These are phyloP conservation scores for Centruroides vittatus DNA, from an alignment of 1,140 invertebrate species.

Conservation along the genomic window DNA sequence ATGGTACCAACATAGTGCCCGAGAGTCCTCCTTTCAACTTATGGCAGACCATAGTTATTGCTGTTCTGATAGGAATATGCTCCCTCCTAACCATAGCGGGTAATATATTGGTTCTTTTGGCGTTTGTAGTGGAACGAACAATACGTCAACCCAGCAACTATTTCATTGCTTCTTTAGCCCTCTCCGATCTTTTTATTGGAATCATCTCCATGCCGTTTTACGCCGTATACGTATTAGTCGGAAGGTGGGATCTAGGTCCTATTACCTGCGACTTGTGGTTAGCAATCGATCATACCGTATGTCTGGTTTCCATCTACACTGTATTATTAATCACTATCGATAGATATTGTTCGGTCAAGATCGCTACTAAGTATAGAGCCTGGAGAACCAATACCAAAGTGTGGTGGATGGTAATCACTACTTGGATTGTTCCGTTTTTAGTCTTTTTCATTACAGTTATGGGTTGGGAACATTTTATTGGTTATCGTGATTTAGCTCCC, in stretches of 20 bases:
- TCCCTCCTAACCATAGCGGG: conserved; percentile 85
- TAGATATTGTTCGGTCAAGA: conserved; percentile 96
- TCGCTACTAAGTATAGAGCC: conserved; percentile 88
- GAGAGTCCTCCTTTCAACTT: conserved; percentile 50
- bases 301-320: conserved; percentile 96
- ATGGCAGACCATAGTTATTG: conserved; percentile 84
- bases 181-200: conserved; percentile 96
- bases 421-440: conserved; percentile 91
- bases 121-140: conserved; percentile 89
- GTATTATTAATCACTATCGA: conserved; percentile 97
- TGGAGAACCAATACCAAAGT: conserved; percentile 90
- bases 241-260: conserved; percentile 91
- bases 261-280: conserved; percentile 96
- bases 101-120: conserved; percentile 87
- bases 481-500: conserved; percentile 67
- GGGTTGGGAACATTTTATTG: conserved; percentile 96
- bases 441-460: conserved; percentile 97
- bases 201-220: conserved; percentile 46
- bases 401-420: conserved; percentile 62
- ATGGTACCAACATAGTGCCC: too few species aligned
- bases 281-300: conserved; percentile 97
- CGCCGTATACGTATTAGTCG: conserved; percentile 84
- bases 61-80: conserved; percentile 66
- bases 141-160: conserved; percentile 98
- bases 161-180: conserved; percentile 94